Evolutionary conservation across 2,797 vertebrate genomes (phyloP).

Genomic region (Microctenopoma steveboyesi): DNA sequence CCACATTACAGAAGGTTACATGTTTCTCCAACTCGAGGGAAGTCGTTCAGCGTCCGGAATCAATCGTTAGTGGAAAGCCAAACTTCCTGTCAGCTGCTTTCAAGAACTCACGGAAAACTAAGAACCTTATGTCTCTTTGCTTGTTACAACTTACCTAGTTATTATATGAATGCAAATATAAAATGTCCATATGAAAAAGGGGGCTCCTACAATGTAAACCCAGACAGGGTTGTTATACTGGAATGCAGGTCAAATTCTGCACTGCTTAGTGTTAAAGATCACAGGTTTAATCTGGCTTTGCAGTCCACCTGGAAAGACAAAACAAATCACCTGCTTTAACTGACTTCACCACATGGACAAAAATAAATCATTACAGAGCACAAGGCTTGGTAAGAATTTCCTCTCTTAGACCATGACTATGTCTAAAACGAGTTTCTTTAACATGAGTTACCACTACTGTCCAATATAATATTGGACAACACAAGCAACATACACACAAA

Average conservation of each 20-base stretch:
- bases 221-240: too few species aligned
- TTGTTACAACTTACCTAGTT: not conserved
- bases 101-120: conserved; percentile 32
- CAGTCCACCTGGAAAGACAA: too few species aligned
- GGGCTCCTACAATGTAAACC: too few species aligned
- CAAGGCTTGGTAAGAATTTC: not conserved
- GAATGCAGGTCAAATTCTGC: not conserved
- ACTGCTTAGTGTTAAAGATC: not conserved
- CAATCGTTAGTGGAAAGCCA: too few species aligned
- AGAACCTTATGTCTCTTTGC: not conserved
- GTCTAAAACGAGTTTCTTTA: too few species aligned
- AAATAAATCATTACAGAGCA: too few species aligned
- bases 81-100: conserved; percentile 66
- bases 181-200: too few species aligned
- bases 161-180: too few species aligned
- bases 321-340: not conserved
- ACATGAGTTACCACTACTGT: not conserved
- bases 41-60: not conserved
- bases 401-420: not conserved
- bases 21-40: not conserved
- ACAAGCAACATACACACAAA: not conserved
- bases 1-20: not conserved
- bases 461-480: not conserved
- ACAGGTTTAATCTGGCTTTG: not conserved
- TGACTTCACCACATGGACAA: not conserved